A percentile compares a stretch with the other conserved stretches of the same genome.
These are phyloP conservation scores for Enteromius afrohamiltoni DNA, from an alignment of 2,797 vertebrate species.

Conservation along the genomic window DNA sequence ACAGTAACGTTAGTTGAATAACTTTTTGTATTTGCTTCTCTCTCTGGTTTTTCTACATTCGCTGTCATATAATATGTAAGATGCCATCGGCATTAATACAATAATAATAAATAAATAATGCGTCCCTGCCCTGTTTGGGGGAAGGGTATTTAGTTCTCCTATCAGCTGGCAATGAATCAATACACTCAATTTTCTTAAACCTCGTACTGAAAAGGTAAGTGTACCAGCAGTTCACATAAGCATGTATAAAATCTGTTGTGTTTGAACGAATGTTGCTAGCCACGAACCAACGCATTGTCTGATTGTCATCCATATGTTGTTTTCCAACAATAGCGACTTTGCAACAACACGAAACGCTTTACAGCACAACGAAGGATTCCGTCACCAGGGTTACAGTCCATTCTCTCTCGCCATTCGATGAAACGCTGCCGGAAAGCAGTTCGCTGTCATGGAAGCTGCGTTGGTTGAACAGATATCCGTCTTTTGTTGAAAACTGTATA, in stretches of 20 bases:
- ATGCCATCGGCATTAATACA: not conserved
- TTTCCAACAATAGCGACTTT: slow-evolving; percentile 65
- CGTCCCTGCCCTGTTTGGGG: not conserved
- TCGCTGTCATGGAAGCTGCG: slow-evolving; percentile 35
- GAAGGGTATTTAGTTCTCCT: slow-evolving; percentile 39
- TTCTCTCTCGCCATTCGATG: slow-evolving; percentile 64
- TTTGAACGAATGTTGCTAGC: not conserved
- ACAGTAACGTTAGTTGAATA: not conserved
- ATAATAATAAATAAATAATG: not conserved
- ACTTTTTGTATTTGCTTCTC: not conserved
- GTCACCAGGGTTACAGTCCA: slow-evolving; percentile 65
- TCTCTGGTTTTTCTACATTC: not conserved
- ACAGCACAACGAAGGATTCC: slow-evolving; percentile 46
- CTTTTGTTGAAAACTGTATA: slow-evolving; percentile 26
- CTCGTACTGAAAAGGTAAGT: too few relatives aligned
- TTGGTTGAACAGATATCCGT: slow-evolving; percentile 1
- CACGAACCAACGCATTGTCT: not conserved
- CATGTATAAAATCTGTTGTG: not conserved
- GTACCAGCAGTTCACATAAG: not conserved
- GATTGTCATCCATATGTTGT: not conserved
- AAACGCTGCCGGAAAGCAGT: slow-evolving; percentile 70
- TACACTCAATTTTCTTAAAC: not conserved
- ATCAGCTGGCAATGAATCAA: slow-evolving; percentile 52
- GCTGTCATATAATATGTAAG: not conserved
- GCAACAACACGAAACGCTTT: slow-evolving; percentile 17